Percentiles rank a stretch among this genome's conserved stretches.
phyloP scores from a whole-genome alignment of 2,113 vertebrate species.

The Pogonocichla stellata region DNA sequence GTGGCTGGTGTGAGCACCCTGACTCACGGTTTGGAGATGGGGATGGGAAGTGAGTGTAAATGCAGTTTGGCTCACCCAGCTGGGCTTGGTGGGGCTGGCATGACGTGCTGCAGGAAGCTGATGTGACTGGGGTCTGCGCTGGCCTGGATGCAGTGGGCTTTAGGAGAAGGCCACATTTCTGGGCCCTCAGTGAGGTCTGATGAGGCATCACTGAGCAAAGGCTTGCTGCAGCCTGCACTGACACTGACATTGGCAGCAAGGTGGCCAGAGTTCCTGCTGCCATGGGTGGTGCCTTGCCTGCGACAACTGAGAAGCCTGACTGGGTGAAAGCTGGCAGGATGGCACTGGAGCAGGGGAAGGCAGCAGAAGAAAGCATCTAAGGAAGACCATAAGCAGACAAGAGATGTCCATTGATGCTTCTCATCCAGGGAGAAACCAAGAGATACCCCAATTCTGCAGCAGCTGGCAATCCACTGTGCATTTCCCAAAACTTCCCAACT shows the following conservation, averaged over 20 bases:
- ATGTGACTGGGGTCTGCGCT: accelerated
- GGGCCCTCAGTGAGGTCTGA: accelerated
- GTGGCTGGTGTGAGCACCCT: accelerated
- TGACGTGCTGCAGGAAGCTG: neutral
- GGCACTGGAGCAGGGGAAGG: neutral
- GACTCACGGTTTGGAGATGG: neutral
- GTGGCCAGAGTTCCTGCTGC: neutral
- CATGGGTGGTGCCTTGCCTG: accelerated
- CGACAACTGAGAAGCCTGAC: neutral
- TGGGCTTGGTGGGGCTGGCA: accelerated
- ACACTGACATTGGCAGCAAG: neutral
- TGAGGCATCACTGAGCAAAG: neutral
- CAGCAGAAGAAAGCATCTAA: neutral
- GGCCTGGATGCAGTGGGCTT: accelerated
- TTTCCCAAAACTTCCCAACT: neutral
- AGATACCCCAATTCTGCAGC: neutral
- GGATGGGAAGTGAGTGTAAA: neutral
- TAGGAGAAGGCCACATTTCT: neutral
- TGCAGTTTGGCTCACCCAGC: neutral
- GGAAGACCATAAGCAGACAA: neutral
- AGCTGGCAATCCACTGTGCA: neutral
- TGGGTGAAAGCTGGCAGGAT: neutral
- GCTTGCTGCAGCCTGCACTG: neutral
- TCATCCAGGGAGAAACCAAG: neutral
- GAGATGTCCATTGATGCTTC: neutral